Base-by-base conservation (phyloP, 2,113 vertebrate genomes). In the Hippolais icterina region DNA sequence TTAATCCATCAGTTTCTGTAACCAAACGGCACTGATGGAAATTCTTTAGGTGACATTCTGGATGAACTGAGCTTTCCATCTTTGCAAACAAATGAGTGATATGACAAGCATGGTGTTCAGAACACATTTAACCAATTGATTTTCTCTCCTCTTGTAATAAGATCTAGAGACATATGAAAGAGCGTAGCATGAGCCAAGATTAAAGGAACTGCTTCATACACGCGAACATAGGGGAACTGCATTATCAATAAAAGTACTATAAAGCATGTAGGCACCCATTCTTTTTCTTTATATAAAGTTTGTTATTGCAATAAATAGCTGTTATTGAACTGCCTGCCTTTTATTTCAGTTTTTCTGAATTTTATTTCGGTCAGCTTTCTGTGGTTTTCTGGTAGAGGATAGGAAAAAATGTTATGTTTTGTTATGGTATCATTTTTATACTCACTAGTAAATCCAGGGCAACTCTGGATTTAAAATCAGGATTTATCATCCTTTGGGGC, bases 101-200 rank as follows among this genome's bases (percentile, higher is more conserved):
- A 99, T 99, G 99, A 99, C 99, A 99, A 98, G 98, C 89, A 96
- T 96, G 97, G 98, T 98, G 98, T 98, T 98, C 98, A 98, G 98
- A 98, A 98, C 98, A 98, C 98, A 99, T 99, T 99, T 98, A 98
- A 98, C 97, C 98, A 99, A 99, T 99, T 99, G 99, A 99, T 99
- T 99, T 99, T 98, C 98, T 98, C 98, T 99, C 98, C 94, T 96
- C 97, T 98, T 98, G 97, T 99, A 99, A 99, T 99, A 99, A 98
- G 98, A 98, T 98, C 98, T 98, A 97, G 98, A 99, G 99, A 99
- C 98, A 96, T 99, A 99, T 99, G 98, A 98, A 98, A 97, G 97
- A 87, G 82, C 4, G 76, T 97, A 97, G 95, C 89, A 59, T 85
- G 94, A 97, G 96, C 97, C 91, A 89, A 97, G 97, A 96, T 97